phyloP scores from a whole-genome alignment of 2,888 invertebrate genomes.

The Ichneumon xanthorius region DNA sequence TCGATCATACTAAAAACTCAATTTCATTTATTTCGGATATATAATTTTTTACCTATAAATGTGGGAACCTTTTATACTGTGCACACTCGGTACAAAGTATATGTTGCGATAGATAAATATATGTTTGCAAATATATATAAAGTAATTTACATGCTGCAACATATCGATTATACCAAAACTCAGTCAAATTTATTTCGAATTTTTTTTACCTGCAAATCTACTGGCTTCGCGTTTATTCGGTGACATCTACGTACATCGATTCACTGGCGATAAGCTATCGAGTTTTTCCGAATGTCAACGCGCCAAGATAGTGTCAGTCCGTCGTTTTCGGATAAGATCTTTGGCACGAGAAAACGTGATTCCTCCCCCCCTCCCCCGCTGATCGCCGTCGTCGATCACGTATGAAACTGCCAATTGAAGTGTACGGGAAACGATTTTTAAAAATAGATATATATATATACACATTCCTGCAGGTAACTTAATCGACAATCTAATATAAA shows the following conservation, averaged over 20 bases:
- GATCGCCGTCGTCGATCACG: not conserved
- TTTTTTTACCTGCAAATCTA: too few species aligned
- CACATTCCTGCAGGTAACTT: slow-evolving; percentile 1
- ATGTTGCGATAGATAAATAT: too few species aligned
- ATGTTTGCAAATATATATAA: too few species aligned
- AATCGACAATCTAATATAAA: not conserved
- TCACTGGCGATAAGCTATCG: not conserved
- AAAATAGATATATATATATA: not conserved
- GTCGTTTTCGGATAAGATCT: not conserved
- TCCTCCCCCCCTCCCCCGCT: not conserved
- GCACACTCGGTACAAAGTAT: too few species aligned
- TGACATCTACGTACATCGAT: not conserved
- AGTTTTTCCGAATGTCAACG: not conserved
- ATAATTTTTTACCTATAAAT: too few species aligned
- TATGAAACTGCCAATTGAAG: not conserved
- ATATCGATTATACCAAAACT: too few species aligned
- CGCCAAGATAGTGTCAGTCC: not conserved
- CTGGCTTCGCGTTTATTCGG: too few species aligned
- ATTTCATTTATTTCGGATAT: too few species aligned
- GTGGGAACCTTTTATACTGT: too few species aligned
- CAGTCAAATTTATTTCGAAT: too few species aligned
- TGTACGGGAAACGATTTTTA: not conserved
- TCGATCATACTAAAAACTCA: too few species aligned
- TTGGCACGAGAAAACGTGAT: not conserved
- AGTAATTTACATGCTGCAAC: too few species aligned